phyloP scores from a whole-genome alignment of 1,140 invertebrate genomes.

The Drosophila grimshawi region DNA sequence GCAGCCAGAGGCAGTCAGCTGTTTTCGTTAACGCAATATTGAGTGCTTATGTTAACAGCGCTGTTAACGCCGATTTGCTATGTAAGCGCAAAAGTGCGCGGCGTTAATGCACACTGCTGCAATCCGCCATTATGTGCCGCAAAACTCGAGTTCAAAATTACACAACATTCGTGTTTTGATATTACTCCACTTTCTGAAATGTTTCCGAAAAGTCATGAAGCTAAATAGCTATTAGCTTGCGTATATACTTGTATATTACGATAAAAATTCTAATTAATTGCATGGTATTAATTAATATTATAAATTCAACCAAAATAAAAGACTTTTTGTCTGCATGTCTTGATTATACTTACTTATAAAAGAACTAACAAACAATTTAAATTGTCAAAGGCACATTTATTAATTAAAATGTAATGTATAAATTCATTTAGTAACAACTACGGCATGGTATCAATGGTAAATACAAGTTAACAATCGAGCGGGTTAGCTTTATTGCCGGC shows the following conservation, averaged over 20 bases:
- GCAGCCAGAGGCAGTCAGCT: slow-evolving; percentile 26
- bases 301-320: too few species aligned
- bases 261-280: too few species aligned
- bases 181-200: slow-evolving; percentile 37
- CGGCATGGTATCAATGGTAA: slow-evolving; percentile 46
- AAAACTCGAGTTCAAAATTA: slow-evolving; percentile 48
- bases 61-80: slow-evolving; percentile 37
- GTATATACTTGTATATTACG: too few species aligned
- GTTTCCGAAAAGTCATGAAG: slow-evolving; percentile 20
- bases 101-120: slow-evolving; percentile 41
- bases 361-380: slow-evolving; percentile 2
- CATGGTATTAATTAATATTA: too few species aligned
- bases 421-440: slow-evolving; percentile 82
- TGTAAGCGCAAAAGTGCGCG: slow-evolving; percentile 39
- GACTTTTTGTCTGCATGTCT: not conserved
- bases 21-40: slow-evolving; percentile 33
- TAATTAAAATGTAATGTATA: slow-evolving; percentile 65
- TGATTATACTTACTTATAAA: not conserved
- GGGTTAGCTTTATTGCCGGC: slow-evolving; percentile 45
- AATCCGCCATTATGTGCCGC: slow-evolving; percentile 11
- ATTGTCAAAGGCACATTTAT: slow-evolving; percentile 59
- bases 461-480: slow-evolving; percentile 69
- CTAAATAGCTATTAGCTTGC: not conserved
- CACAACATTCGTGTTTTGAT: slow-evolving; percentile 56
- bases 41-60: slow-evolving; percentile 18